phyloP scores from a whole-genome alignment of 2,797 vertebrate genomes.

The Heteromormyrus szaboi region DNA sequence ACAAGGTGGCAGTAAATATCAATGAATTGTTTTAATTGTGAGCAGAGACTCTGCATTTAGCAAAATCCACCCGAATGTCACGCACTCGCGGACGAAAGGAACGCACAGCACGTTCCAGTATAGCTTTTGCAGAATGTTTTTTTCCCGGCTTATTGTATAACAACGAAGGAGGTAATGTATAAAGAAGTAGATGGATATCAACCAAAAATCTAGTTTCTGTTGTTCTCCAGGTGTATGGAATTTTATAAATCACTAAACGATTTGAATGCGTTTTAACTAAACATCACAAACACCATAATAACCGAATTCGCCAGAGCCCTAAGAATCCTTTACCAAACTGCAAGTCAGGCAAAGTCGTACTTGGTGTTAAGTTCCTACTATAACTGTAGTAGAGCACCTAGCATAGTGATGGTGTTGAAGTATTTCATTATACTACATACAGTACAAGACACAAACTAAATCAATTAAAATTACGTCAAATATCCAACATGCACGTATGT shows the following conservation, averaged over 20 bases:
- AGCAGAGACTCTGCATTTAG: not conserved
- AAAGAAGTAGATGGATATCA: not conserved
- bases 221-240: not conserved
- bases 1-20: constrained; percentile 4
- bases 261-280: not conserved
- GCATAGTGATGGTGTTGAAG: not conserved
- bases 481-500: not conserved
- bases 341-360: not conserved
- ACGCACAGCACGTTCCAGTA: not conserved
- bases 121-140: not conserved
- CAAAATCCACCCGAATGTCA: not conserved
- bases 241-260: not conserved
- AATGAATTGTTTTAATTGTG: not conserved
- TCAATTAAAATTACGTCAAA: not conserved
- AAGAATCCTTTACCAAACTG: not conserved
- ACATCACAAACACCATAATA: not conserved
- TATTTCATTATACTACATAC: not conserved
- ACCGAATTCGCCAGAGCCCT: not conserved
- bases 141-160: not conserved
- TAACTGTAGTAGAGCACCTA: not conserved
- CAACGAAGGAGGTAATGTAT: not conserved
- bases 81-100: not conserved
- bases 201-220: not conserved
- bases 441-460: not conserved
- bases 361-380: not conserved